Percentiles rank a stretch among this genome's conserved stretches.
phyloP scores from a whole-genome alignment of 2,113 vertebrate genomes.

The Eolophus roseicapilla region DNA sequence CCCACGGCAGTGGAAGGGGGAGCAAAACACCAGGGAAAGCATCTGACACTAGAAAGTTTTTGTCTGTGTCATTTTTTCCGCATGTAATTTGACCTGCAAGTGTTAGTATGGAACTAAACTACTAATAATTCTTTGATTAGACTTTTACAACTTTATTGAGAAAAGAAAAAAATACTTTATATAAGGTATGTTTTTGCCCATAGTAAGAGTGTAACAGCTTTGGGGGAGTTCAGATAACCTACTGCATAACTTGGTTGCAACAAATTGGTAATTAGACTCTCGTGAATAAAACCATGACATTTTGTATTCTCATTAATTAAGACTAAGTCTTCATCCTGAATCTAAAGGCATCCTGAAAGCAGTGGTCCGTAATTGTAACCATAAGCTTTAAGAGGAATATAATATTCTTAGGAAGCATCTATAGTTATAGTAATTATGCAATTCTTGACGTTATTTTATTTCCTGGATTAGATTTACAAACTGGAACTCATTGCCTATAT shows the following conservation, averaged over 20 bases:
- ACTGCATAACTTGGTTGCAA: background rate
- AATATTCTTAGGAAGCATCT: background rate
- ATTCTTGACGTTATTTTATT: background rate
- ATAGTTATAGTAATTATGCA: background rate
- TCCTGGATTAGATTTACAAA: background rate
- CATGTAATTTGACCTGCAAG: background rate
- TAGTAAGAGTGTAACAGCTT: background rate
- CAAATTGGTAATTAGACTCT: background rate
- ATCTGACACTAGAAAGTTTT: background rate
- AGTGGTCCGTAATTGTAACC: background rate
- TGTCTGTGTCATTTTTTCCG: background rate
- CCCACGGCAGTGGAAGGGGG: background rate
- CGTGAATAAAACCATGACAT: background rate
- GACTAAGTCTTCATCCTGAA: background rate
- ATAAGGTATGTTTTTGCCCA: background rate
- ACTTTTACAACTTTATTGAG: background rate
- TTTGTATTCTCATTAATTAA: background rate
- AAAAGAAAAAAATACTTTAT: accelerated
- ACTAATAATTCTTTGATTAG: background rate
- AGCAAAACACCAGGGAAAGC: accelerated
- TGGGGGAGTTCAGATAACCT: background rate
- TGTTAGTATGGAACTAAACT: background rate
- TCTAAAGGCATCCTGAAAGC: background rate
- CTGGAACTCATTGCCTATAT: background rate
- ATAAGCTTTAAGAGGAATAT: background rate